These are phyloP conservation scores for Oxytorus armatus DNA, from an alignment of 2,888 invertebrate genomes.

Conservation along the genomic window DNA sequence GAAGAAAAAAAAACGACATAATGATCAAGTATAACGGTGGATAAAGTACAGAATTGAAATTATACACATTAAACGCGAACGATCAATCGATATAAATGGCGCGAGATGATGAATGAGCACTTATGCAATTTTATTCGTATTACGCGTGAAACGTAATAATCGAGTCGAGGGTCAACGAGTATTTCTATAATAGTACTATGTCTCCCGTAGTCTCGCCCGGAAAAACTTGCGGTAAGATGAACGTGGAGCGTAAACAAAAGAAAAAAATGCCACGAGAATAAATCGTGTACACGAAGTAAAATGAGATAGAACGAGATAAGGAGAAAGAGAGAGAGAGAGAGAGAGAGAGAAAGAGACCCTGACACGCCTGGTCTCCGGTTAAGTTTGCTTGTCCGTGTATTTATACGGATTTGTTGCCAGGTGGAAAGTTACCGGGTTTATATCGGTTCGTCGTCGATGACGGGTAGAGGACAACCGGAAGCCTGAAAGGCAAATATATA, in stretches of 20 bases:
- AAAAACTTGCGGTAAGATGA: slow-evolving; percentile 49
- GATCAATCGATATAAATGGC: slow-evolving; percentile 44
- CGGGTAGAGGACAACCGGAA: slow-evolving; percentile 62
- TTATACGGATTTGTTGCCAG: slow-evolving; percentile 24
- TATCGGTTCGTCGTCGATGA: slow-evolving; percentile 57
- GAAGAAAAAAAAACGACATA: no score
- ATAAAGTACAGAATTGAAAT: slow-evolving; percentile 26
- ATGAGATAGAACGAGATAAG: no score
- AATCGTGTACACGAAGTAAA: slow-evolving; percentile 40
- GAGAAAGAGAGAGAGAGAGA: slow-evolving; percentile 37
- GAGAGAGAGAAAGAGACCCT: slow-evolving; percentile 50
- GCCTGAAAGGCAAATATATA: slow-evolving; percentile 33
- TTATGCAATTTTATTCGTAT: slow-evolving; percentile 35
- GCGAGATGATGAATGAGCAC: slow-evolving; percentile 48
- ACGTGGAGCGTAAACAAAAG: neutral
- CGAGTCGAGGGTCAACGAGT: slow-evolving; percentile 58
- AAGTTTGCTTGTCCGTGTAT: slow-evolving; percentile 9
- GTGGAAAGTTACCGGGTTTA: slow-evolving; percentile 62
- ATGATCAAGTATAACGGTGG: slow-evolving; percentile 14
- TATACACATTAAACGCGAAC: slow-evolving; percentile 5
- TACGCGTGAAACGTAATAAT: slow-evolving; percentile 41
- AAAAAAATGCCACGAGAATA: slow-evolving; percentile 38
- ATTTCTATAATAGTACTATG: slow-evolving; percentile 34
- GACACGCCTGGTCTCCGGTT: slow-evolving; percentile 57
- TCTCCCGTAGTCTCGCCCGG: no score